These are phyloP conservation scores for Coelinius sp. DNA, from an alignment of 2,888 invertebrate genomes.

Conservation along the genomic window DNA sequence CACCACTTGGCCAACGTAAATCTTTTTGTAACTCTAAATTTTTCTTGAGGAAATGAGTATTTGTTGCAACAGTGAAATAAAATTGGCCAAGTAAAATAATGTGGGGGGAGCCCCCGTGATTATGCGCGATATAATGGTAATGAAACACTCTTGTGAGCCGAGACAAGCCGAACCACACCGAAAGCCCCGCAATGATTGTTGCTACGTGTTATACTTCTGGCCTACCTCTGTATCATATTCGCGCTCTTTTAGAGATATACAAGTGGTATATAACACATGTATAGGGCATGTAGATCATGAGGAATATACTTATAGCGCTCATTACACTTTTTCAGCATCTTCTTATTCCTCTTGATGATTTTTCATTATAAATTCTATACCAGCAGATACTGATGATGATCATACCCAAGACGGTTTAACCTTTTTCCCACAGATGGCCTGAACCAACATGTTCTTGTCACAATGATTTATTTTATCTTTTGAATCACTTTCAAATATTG, in stretches of 20 bases:
- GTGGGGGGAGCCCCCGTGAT: neutral
- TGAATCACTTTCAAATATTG: neutral
- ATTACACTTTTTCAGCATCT: neutral
- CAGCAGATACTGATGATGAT: neutral
- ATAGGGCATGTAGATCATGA: neutral
- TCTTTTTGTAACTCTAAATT: too few species aligned
- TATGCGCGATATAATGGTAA: neutral
- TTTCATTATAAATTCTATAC: neutral
- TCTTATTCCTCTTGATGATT: neutral
- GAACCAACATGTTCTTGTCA: neutral
- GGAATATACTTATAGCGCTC: neutral
- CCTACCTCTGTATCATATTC: neutral
- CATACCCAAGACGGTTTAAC: neutral
- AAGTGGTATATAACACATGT: neutral
- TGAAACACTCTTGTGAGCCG: constrained; percentile 17
- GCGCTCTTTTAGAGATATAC: constrained; percentile 10
- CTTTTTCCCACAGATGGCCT: neutral
- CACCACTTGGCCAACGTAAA: neutral
- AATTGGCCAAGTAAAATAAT: neutral
- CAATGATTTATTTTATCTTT: constrained; percentile 6
- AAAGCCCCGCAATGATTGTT: neutral
- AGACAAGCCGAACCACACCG: neutral
- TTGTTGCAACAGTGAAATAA: neutral
- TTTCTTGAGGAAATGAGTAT: too few species aligned
- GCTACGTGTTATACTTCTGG: neutral